Evolutionary conservation across 2,797 vertebrate species (phyloP), one percentile per base, ranked within the genome.

Genomic region (Sylvilagus floridanus): DNA sequence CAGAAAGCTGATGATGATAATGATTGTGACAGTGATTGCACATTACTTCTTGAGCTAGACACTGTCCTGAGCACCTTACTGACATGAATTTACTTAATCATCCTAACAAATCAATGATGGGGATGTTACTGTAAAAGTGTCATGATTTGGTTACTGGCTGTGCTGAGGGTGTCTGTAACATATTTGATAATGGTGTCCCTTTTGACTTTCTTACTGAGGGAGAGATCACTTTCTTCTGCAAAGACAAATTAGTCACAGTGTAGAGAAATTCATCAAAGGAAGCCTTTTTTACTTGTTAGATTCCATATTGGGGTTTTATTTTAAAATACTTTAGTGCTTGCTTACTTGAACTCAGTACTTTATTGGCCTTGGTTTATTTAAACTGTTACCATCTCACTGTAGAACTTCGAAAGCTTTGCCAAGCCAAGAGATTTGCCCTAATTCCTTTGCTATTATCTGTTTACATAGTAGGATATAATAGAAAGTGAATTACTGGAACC

Each of bases 401-500:
- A 92, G n/a, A 88, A 89, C 62, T 50, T 89, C 79, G 78, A 47
- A 68, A 82, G 62, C n/a, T 93, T 35, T 69, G 30, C 26, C n/a
- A 79, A 19, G 50, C 30, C 73, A 72, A 50, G 35, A 84, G 52
- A 68, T 88, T 37, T 68, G 81, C 69, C 92, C 69, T 57, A 78
- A 65, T 83, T 88, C 60, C 32, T 37, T 93, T 77, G 22, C 68
- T 85, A 10, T 91, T 91, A 12, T 78, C 32, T 95, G 26, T 78
- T 96, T 82, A 85, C 14, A 82, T 32, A 50, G 32, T 83, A 35
- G 14, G 16, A 54, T 91, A 71, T 78, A 96, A 42, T 66, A 83
- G 42, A 69, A 94, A 73, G 22, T 89, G 75, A 95, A 57, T 93
- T 75, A 52, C 32, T 82, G 14, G 21, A 81, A 85, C 57, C 63